These are phyloP conservation scores for Neogale vison DNA, from an alignment of 2,113 vertebrate genomes.

Conservation along the genomic window DNA sequence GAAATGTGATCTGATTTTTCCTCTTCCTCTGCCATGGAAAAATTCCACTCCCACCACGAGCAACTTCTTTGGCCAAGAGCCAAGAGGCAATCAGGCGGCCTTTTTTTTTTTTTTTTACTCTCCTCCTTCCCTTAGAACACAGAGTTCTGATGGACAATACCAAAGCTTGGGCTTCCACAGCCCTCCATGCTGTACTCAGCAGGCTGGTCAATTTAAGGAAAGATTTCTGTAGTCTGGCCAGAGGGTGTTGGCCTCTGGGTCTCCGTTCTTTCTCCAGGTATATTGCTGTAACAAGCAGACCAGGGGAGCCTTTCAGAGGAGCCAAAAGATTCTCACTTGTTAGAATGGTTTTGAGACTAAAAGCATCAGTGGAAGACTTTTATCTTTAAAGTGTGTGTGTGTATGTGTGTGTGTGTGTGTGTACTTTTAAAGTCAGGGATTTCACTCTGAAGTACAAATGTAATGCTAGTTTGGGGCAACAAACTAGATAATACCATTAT, in stretches of 20 bases:
- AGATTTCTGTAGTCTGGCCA: neutral
- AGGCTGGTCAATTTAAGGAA: neutral
- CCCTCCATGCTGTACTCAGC: neutral
- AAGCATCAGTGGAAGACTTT: neutral
- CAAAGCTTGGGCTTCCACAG: neutral
- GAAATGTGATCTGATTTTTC: slow-evolving; percentile 73
- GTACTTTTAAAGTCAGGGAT: neutral
- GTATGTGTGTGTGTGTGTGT: neutral
- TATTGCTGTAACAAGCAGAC: neutral
- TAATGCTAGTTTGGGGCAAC: neutral
- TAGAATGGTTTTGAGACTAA: slow-evolving; percentile 14
- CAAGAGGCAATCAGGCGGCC: slow-evolving; percentile 37
- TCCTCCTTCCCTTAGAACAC: slow-evolving; percentile 1
- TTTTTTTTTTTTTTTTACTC: slow-evolving; percentile 17
- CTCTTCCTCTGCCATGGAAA: slow-evolving; percentile 75
- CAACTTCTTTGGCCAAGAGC: slow-evolving; percentile 40
- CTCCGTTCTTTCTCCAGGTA: neutral
- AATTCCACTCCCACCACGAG: slow-evolving; percentile 55
- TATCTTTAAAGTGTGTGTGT: neutral
- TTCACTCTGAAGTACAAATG: slow-evolving; percentile 24
- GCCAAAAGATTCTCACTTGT: neutral
- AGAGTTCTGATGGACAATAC: neutral
- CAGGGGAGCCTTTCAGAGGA: neutral
- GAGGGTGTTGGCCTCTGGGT: neutral
- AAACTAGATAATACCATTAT: neutral